Base-by-base conservation (phyloP, 2,797 vertebrate genomes). In the Muscicapa comitata region DNA sequence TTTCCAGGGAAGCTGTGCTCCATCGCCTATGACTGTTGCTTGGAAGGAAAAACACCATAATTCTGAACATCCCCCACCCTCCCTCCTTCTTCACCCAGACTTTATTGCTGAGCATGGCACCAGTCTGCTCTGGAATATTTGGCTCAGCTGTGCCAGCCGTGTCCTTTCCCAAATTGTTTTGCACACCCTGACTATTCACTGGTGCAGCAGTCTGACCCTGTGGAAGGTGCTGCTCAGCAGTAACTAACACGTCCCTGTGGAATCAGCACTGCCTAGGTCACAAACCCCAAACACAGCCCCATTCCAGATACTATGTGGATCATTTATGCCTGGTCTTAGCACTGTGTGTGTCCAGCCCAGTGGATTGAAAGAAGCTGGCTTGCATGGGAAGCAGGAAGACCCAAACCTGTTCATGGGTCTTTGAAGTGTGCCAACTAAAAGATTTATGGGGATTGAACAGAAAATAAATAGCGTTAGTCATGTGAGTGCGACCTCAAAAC, bases 21-120 rank as follows among this genome's bases (percentile, higher is more conserved):
- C 54, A 42, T 28, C 48, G 29, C 1, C 2, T 7, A 0, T 19
- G n/a, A 7, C 2, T 0, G 0, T 58, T 29, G 15, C 17, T 55
- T 54, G 26, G 29, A 63, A 70, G 47, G 57, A 38, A 14, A 59
- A 77, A 65, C 6, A 40, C 3, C 5, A 4, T 4, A 10, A 65
- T 35, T 67, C 78, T 28, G 26, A 78, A 48, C 4, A 31, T 37
- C 2, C 3, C 2, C 7, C 40, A 58, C 14, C 10, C 37, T 76
- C 17, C 28, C 37, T 61, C 7, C 47, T 28, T 50, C 17, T 40
- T 65, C 15, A 29, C 6, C 9, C 37, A 51, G 24, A 3, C 20
- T 70, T 65, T 29, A 12, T 14, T 38, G 11, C 18, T 55, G 42
- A 65, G 19, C 23, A 48, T 31, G n/a, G 33, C 7, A 2, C 25